phyloP scores from a whole-genome alignment of 2,797 vertebrate genomes.

The Cuculus canorus region DNA sequence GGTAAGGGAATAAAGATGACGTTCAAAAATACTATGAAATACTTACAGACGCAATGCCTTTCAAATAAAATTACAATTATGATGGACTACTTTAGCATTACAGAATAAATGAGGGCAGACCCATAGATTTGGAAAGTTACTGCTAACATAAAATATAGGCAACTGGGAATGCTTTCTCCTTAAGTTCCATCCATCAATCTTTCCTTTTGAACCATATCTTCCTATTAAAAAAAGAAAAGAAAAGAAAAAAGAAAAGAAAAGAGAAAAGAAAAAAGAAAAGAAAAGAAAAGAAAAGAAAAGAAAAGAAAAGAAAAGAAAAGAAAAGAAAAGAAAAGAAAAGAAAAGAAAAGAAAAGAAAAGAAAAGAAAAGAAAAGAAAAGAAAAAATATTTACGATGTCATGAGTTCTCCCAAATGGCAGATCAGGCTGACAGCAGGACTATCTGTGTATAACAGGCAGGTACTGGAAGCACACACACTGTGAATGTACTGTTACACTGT shows the following conservation, averaged over 20 bases:
- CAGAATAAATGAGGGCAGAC: background rate
- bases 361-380: background rate
- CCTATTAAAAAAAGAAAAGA: too few species aligned
- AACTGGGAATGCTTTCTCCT: background rate
- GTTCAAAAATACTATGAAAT: background rate
- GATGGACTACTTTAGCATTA: background rate
- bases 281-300: too few species aligned
- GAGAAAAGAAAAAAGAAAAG: too few species aligned
- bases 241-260: too few species aligned
- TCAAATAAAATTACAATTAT: background rate
- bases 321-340: too few species aligned
- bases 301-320: too few species aligned
- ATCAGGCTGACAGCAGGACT: background rate
- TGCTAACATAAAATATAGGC: background rate
- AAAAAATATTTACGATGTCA: background rate
- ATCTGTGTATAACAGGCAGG: background rate
- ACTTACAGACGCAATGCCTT: background rate
- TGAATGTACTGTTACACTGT: too few species aligned
- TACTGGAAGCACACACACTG: background rate
- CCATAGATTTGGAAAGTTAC: background rate
- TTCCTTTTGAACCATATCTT: constrained; percentile 7
- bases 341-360: too few species aligned
- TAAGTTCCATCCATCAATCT: background rate
- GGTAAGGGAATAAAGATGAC: background rate
- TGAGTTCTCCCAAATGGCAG: background rate